Evolutionary conservation across 1,140 invertebrate genomes (phyloP), one percentile per base, ranked within the genome.

Genomic region (Asobara japonica): DNA sequence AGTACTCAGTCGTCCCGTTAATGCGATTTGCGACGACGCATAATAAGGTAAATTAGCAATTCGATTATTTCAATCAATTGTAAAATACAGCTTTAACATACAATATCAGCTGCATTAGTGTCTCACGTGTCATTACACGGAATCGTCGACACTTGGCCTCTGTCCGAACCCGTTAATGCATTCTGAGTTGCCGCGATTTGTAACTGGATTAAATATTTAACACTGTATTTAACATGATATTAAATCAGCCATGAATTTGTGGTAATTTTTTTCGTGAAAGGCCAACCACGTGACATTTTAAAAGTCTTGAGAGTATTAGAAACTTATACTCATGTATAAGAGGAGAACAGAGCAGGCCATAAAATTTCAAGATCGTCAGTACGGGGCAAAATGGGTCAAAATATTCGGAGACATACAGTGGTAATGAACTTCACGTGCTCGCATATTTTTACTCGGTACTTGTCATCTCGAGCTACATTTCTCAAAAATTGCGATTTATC

Each of bases 41-140:
- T 16, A 45, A 41, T 41, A 5, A 13, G 2, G 5, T 16, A 8
- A 25, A 56, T 56, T 27, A 56, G 1, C 51, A 56, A 56, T 56
- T 56, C 51, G 4, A 18, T 51, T n/a, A 3, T 51, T 51, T 51
- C 4, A 51, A 16, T 18, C 45, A 51, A 2, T 38, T 8, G 36
- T 16, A 56, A 56, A 56, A 22, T 5, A 56, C 18, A 5, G 51
- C 3, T 56, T 56, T 56, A 56, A 13, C 51, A 56, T 56, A 56
- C 51, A 56, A 56, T 56, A 56, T 56, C 51, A 56, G 13, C 13
- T 18, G 20, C 20, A 56, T 38, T 48, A 45, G 48, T 68, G 13
- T 20, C 41, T 27, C 36, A 68, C 65, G 65, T 68, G 38, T 68
- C 18, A 16, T 16, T 51, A 27, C 65, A 51, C 65, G 65, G 27